phyloP scores from a whole-genome alignment of 2,888 invertebrate species.

The Dynastes grantii region DNA sequence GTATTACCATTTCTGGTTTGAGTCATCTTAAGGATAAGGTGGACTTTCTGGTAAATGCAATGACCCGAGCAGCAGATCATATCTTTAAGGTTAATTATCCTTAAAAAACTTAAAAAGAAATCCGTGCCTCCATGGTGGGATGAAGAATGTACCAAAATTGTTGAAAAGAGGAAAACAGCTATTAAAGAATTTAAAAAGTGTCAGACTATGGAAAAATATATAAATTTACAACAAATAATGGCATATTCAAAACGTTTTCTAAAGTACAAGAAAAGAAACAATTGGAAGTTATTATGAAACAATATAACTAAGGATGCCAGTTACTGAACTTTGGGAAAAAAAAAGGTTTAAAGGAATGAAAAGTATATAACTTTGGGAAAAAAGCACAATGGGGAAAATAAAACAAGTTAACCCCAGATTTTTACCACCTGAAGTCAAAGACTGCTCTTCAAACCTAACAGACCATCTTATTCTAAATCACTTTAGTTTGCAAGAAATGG shows the following conservation, averaged over 20 bases:
- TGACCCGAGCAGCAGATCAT: neutral
- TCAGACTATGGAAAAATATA: conserved; percentile 29
- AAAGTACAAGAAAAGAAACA: conserved; percentile 12
- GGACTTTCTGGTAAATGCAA: neutral
- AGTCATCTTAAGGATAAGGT: conserved; percentile 5
- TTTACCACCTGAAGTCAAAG: neutral
- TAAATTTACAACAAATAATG: conserved; percentile 33
- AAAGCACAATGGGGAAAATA: neutral
- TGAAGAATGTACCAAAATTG: conserved; percentile 22
- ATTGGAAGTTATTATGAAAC: neutral
- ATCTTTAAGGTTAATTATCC: neutral
- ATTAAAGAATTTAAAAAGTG: conserved; percentile 12
- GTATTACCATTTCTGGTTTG: neutral
- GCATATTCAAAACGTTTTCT: conserved; percentile 17
- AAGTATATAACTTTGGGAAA: conserved; percentile 23
- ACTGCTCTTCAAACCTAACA: neutral
- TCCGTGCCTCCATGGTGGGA: conserved; percentile 27
- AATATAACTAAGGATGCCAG: conserved; percentile 12
- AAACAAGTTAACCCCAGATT: neutral
- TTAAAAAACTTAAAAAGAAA: neutral
- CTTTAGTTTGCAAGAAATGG: conserved; percentile 7
- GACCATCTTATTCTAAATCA: conserved; percentile 3
- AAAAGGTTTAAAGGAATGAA: conserved; percentile 15
- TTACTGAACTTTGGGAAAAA: conserved; percentile 12
- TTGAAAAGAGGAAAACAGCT: conserved; percentile 8